Conservation (phyloP, 2,888 invertebrate species). For the Poecilobothrus nobilitatus region DNA sequence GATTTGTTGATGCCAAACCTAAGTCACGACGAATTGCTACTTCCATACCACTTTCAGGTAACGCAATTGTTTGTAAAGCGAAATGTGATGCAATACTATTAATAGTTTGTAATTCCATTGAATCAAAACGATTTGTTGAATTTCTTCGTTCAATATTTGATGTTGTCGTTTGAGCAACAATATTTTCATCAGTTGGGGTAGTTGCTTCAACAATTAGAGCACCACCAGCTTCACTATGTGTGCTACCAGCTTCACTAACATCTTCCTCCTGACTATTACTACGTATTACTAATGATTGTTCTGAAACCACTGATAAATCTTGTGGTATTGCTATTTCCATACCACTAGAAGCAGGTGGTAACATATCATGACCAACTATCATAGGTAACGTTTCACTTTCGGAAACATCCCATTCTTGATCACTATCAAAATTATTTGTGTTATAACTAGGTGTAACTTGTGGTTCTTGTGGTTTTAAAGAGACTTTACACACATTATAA, state of each 20-base stretch:
- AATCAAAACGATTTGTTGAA: constrained; percentile 14
- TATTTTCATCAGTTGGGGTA: neutral
- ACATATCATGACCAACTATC: constrained; percentile 37
- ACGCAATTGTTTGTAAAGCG: constrained; percentile 37
- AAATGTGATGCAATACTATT: constrained; percentile 28
- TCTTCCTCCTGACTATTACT: constrained; percentile 35
- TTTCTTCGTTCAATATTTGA: neutral
- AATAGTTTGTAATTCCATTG: constrained; percentile 31
- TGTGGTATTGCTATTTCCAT: constrained; percentile 45
- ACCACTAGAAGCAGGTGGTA: constrained; percentile 30
- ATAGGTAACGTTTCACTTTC: constrained; percentile 50
- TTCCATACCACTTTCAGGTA: constrained; percentile 42
- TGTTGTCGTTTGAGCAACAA: neutral
- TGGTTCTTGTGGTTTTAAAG: constrained; percentile 50
- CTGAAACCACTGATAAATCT: constrained; percentile 43
- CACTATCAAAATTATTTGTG: constrained; percentile 57
- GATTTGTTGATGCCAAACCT: constrained; percentile 29
- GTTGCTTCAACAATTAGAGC: constrained; percentile 4
- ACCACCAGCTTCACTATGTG: constrained; percentile 28
- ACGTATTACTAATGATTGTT: constrained; percentile 38
- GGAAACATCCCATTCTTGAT: constrained; percentile 67
- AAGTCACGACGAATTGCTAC: constrained; percentile 41
- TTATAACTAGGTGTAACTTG: constrained; percentile 50
- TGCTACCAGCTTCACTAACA: constrained; percentile 30
- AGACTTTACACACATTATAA: constrained; percentile 56